Evolutionary conservation across 2,888 invertebrate genomes (phyloP).

Genomic region (Plagodis dolabraria): DNA sequence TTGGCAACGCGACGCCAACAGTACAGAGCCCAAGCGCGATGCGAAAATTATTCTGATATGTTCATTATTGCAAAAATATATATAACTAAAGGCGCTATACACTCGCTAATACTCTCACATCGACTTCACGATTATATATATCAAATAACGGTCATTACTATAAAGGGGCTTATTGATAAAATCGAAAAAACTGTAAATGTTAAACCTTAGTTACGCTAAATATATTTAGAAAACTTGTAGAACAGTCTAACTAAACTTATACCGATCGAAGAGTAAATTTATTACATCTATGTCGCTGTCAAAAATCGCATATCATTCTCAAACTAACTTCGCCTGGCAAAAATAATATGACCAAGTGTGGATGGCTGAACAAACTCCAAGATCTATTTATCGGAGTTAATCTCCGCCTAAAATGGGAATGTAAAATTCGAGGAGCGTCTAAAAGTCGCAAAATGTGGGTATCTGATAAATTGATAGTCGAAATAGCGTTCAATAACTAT

Average conservation of each 20-base stretch:
- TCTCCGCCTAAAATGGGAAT: constrained; percentile 35
- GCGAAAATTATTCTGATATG: constrained; percentile 44
- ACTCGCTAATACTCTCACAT: constrained; percentile 45
- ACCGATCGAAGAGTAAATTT: constrained; percentile 61
- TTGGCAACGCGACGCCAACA: constrained; percentile 24
- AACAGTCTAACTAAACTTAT: constrained; percentile 70
- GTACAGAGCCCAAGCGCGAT: constrained; percentile 26
- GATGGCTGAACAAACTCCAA: constrained; percentile 36
- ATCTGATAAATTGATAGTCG: constrained; percentile 6
- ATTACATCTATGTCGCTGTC: constrained; percentile 55
- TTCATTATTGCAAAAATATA: constrained; percentile 35
- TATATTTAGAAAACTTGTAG: constrained; percentile 67
- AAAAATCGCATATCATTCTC: constrained; percentile 43
- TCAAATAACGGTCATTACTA: constrained; percentile 46
- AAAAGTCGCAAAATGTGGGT: constrained; percentile 25
- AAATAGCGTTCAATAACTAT: constrained; percentile 14
- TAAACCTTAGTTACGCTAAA: constrained; percentile 72
- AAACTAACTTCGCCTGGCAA: constrained; percentile 53
- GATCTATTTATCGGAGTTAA: constrained; percentile 27
- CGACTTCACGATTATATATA: constrained; percentile 41
- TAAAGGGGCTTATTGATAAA: constrained; percentile 54
- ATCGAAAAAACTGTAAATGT: constrained; percentile 59
- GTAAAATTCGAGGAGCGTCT: constrained; percentile 31
- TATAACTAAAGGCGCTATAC: constrained; percentile 45
- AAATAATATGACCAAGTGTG: constrained; percentile 44